These are phyloP conservation scores for Helicolenus hilgendorfi DNA, from an alignment of 2,797 vertebrate genomes.

Conservation along the genomic window DNA sequence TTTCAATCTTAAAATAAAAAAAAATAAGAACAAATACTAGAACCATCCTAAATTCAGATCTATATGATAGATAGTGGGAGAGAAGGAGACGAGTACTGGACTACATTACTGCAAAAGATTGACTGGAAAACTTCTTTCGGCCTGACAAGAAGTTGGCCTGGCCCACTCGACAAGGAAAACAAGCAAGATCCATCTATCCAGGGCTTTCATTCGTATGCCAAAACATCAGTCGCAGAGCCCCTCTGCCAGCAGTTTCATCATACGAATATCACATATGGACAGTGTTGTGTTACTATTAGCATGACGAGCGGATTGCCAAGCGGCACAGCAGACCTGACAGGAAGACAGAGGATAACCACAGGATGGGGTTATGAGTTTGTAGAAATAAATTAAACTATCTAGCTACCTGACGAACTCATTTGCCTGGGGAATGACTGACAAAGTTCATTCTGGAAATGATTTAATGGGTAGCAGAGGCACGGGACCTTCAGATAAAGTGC, in stretches of 20 bases:
- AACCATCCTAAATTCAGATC: constrained; percentile 24
- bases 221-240: constrained; percentile 80
- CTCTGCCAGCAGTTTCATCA: constrained; percentile 86
- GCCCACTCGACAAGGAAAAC: constrained; percentile 83
- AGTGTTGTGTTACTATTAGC: constrained; percentile 79
- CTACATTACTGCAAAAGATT: constrained; percentile 85
- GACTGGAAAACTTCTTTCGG: constrained; percentile 83
- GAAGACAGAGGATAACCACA: constrained; percentile 56
- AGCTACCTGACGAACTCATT: constrained; percentile 67
- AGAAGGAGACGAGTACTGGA: constrained; percentile 64
- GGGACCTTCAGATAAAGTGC: constrained; percentile 21
- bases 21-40: background rate
- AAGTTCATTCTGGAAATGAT: constrained; percentile 37
- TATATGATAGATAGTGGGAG: constrained; percentile 36
- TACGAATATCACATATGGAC: constrained; percentile 85
- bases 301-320: constrained; percentile 60
- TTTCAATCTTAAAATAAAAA: background rate
- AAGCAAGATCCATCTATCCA: constrained; percentile 82
- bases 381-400: constrained; percentile 40
- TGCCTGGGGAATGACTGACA: constrained; percentile 52
- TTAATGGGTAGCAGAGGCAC: constrained; percentile 44
- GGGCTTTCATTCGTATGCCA: constrained; percentile 81
- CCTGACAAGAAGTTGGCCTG: constrained; percentile 86
- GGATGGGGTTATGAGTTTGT: constrained; percentile 52
- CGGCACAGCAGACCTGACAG: constrained; percentile 60